Base-by-base conservation (phyloP, 2,888 invertebrate species). In the Pristionchus exspectatus region DNA sequence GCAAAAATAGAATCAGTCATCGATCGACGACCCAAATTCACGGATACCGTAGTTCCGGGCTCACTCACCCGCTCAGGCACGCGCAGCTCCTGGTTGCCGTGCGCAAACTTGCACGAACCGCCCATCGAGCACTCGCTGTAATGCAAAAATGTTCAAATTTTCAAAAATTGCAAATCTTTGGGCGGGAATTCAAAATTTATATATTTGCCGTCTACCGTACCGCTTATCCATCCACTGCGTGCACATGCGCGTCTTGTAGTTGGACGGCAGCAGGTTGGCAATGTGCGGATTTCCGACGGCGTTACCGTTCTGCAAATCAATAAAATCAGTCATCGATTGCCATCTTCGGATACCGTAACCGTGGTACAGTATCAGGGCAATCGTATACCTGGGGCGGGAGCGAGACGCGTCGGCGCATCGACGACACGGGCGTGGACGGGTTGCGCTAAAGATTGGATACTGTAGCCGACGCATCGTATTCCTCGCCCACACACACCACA, bases 241-340 rank as follows among this genome's bases (percentile, higher is more conserved):
- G 89, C 92, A 92, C 54, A 92, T 89, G 24, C 91, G 90, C 44
- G 92, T 92, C 88, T 92, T 92, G 90, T 92, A 92, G 90, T 92
- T 92, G 38, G 90, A 54, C 59, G 91, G 89, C 38, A 74, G 27
- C 74, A 88, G 72, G n/a, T 7, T 18, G 38, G 63, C 0, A 9
- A 66, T 33, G 54, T 54, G 44, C 44, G 16, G 33, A 16, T 27
- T 9, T 66, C 86, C 12, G 44, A 50, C 44, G 12, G 44, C 44
- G 44, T 50, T 50, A 33, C 33, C 44, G 54, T 69, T 69, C 87
- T 69, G 69, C 3, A 66, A 87, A 56, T 9, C 18, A 27, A 54
- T 18, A 10, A 30, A 56, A 16, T 83, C 27, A 83, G 44, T 44
- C 2, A 83, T 30, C 74, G 38, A 38, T 74, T 10, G 72, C 0